These are phyloP conservation scores for Serripes groenlandicus DNA, from an alignment of 2,888 invertebrate species.

Conservation along the genomic window DNA sequence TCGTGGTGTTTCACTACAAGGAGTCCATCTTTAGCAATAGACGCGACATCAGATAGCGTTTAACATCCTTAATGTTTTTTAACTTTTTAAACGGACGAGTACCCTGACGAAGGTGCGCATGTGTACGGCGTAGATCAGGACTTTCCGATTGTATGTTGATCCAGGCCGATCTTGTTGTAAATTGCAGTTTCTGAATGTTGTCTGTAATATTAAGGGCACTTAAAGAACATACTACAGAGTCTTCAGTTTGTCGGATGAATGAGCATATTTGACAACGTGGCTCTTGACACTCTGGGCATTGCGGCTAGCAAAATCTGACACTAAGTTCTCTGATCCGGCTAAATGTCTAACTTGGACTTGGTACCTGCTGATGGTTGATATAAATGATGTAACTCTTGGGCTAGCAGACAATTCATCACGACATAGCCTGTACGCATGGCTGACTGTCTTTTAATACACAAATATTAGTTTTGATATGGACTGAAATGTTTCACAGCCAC, in stretches of 20 bases:
- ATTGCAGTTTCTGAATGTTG: slow-evolving; percentile 43
- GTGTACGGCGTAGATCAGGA: slow-evolving; percentile 65
- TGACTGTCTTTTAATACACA: slow-evolving; percentile 67
- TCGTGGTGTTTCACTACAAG: slow-evolving; percentile 47
- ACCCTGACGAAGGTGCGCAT: slow-evolving; percentile 68
- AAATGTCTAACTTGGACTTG: slow-evolving; percentile 49
- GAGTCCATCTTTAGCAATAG: slow-evolving; percentile 67
- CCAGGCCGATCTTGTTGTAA: slow-evolving; percentile 65
- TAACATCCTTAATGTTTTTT: slow-evolving; percentile 67
- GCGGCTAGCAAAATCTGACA: slow-evolving; percentile 63
- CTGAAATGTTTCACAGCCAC: slow-evolving; percentile 66
- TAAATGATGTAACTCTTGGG: slow-evolving; percentile 63
- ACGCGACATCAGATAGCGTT: slow-evolving; percentile 60
- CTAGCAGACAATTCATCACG: slow-evolving; percentile 69
- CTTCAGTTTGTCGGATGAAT: slow-evolving; percentile 50
- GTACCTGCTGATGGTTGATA: slow-evolving; percentile 57
- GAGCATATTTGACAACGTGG: slow-evolving; percentile 63
- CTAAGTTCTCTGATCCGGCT: slow-evolving; percentile 52
- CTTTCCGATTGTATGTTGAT: slow-evolving; percentile 61
- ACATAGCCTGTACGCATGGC: slow-evolving; percentile 70
- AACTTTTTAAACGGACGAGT: slow-evolving; percentile 71
- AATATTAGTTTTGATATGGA: slow-evolving; percentile 64
- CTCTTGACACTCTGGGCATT: slow-evolving; percentile 60
- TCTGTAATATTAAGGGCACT: slow-evolving; percentile 36
- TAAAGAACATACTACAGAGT: slow-evolving; percentile 60